Percentiles rank a stretch among this genome's conserved stretches.
Evolutionary conservation across 2,797 vertebrate genomes (phyloP).

Genomic region (Stomatorhinus walkeri): DNA sequence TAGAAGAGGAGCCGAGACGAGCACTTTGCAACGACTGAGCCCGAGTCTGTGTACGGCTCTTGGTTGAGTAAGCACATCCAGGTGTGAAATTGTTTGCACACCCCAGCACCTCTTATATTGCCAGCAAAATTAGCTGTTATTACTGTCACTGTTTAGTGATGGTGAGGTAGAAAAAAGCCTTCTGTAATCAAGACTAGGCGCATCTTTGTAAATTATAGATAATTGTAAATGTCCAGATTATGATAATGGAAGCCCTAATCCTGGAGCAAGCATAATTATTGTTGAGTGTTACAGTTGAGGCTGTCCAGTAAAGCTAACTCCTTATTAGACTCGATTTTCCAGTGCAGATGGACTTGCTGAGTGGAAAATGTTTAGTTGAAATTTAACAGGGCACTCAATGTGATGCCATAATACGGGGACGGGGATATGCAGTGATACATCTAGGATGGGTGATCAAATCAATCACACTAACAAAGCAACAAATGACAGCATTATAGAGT

Average conservation of each 20-base stretch:
- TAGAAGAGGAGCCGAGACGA: conserved; percentile 25
- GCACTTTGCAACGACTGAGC: conserved; percentile 36
- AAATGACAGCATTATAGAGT: not conserved
- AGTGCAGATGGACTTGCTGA: conserved; percentile 84
- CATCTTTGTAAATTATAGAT: conserved; percentile 99
- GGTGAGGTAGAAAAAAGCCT: conserved; percentile 83
- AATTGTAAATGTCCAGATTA: conserved; percentile 99
- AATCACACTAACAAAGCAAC: conserved; percentile 53
- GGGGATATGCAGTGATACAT: conserved; percentile 62
- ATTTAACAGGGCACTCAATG: conserved; percentile 92
- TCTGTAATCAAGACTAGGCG: conserved; percentile 99
- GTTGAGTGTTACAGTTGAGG: conserved; percentile 98
- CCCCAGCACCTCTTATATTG: conserved; percentile 99
- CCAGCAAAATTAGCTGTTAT: conserved; percentile 99
- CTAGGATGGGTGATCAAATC: conserved; percentile 64
- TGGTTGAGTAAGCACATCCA: conserved; percentile 96
- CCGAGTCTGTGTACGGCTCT: conserved; percentile 50
- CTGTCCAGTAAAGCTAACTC: conserved; percentile 98
- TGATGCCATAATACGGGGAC: conserved; percentile 73
- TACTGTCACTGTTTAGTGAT: conserved; percentile 99
- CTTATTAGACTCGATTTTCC: conserved; percentile 92
- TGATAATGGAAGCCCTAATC: conserved; percentile 99
- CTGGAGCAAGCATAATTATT: conserved; percentile 99
- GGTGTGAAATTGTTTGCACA: conserved; percentile 99
- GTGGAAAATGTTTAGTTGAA: conserved; percentile 94